Base-by-base conservation (phyloP, 1,140 invertebrate species). In the Grapholita molesta region DNA sequence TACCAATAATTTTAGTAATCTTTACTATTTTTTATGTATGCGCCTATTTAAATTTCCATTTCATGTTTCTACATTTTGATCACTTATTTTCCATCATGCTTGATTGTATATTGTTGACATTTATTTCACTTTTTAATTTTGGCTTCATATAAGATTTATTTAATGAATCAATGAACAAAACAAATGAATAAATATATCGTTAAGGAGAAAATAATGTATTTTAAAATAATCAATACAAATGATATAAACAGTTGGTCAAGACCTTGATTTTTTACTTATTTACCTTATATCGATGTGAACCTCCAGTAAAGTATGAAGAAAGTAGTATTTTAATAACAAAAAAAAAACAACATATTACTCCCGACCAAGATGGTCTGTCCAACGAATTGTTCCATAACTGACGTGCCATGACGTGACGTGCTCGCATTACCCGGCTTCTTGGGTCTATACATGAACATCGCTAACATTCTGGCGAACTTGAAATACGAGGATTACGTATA, bases 1-100 rank as follows among this genome's bases (percentile, higher is more conserved):
- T 90, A 91, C 88, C 84, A 88, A 88, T 87, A 86, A 85, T 83
- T 74, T 88, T 87, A 88, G 85, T 80, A 80, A 84, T 79, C 72
- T 76, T 79, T 80, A 76, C 77, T 84, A 83, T 82, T 83, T 64
- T 74, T 73, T 79, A 77, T 79, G 74, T 87, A 84, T 83, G 74
- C 84, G 79, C 77, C 79, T 80, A 81, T 77, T 74, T 78, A 78
- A 75, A 75, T 81, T 80, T 75, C 72, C 69, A 73, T 74, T 69
- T 72, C 18, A 83, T 72, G 77, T 75, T 80, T 68, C 65, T 76
- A 74, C 71, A 78, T 72, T 64, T 70, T 70, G 68, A 71, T 79
- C 79, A 77, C 71, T 82, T 79, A 77, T 71, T 79, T 71, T 70
- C 33, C 79, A 77, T 77, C 66, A 73, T 74, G n/a, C n/a, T n/a